These are phyloP conservation scores for Sminthurinus aureus DNA, from an alignment of 2,888 invertebrate species.

Conservation along the genomic window DNA sequence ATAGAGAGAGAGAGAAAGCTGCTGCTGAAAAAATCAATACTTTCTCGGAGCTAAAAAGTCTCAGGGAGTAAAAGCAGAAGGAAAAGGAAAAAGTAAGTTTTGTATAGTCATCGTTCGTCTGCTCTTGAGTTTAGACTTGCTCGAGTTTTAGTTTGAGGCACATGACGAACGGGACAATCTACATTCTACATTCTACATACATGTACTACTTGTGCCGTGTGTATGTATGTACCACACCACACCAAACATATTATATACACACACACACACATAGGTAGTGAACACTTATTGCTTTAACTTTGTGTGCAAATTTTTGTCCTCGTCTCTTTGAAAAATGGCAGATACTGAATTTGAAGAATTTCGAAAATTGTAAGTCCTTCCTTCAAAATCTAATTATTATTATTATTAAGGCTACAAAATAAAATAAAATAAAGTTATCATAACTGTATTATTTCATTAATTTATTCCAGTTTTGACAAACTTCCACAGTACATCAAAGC, in stretches of 20 bases:
- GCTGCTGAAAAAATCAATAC: background rate
- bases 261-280: background rate
- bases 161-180: conserved; percentile 42
- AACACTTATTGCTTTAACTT: background rate
- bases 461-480: conserved; percentile 72
- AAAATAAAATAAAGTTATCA: background rate
- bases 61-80: background rate
- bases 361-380: conserved; percentile 68
- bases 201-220: too few relatives aligned
- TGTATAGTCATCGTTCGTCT: too few relatives aligned
- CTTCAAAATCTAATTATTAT: background rate
- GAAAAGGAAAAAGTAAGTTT: background rate
- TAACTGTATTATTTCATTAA: background rate
- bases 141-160: conserved; percentile 39
- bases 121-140: too few relatives aligned
- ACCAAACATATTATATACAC: conserved; percentile 14
- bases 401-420: background rate
- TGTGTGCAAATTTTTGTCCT: conserved; percentile 26
- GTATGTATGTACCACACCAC: background rate
- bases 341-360: conserved; percentile 95
- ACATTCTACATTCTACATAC: background rate
- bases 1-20: background rate
- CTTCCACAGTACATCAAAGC: conserved; percentile 80
- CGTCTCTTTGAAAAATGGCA: conserved; percentile 71
- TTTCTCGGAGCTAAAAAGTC: background rate